Evolutionary conservation across 2,888 invertebrate genomes (phyloP).

Genomic region (Ophonus ardosiacus): DNA sequence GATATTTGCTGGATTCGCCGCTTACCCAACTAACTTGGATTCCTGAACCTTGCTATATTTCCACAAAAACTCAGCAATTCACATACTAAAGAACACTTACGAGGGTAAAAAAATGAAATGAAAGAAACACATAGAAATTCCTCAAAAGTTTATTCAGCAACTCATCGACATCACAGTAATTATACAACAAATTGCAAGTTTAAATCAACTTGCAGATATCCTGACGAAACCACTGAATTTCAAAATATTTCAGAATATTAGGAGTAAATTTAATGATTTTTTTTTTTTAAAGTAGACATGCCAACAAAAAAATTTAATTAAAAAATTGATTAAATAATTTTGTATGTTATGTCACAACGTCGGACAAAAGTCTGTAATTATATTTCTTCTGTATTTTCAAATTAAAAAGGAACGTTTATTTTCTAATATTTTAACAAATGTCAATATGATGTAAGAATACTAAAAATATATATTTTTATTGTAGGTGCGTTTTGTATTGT

Average conservation of each 20-base stretch:
- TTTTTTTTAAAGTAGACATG: too few species aligned
- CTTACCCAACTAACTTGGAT: constrained; percentile 57
- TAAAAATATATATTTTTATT: too few species aligned
- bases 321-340: too few species aligned
- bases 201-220: constrained; percentile 69
- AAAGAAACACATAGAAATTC: constrained; percentile 74
- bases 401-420: too few species aligned
- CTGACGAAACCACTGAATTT: constrained; percentile 67
- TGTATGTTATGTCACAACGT: too few species aligned
- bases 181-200: constrained; percentile 67
- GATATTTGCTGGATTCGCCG: constrained; percentile 65
- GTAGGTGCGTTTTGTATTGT: too few species aligned
- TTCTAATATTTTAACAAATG: too few species aligned
- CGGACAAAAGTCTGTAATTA: too few species aligned
- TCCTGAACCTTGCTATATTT: constrained; percentile 55
- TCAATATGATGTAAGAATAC: too few species aligned
- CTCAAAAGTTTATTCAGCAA: constrained; percentile 48
- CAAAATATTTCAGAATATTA: constrained; percentile 65
- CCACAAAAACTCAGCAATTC: constrained; percentile 65
- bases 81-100: constrained; percentile 64
- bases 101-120: constrained; percentile 53
- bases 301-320: too few species aligned
- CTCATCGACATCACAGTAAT: constrained; percentile 65
- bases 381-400: too few species aligned
- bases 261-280: constrained; percentile 41